phyloP scores from a whole-genome alignment of 1,140 invertebrate species.

The Zaprionus tsacasi region DNA sequence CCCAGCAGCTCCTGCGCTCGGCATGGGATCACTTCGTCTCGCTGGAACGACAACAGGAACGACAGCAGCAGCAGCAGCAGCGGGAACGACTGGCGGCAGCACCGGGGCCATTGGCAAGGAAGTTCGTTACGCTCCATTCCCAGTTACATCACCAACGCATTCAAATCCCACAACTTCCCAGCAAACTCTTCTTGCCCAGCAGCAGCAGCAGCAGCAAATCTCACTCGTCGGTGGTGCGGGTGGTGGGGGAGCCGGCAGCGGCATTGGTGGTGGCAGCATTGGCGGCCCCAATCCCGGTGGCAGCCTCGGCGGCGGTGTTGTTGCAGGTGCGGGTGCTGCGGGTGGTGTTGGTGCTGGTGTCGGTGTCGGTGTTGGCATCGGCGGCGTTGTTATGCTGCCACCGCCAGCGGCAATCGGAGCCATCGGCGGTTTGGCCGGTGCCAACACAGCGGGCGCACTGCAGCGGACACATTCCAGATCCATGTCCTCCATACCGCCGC shows the following conservation, averaged over 20 bases:
- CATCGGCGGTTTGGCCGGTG: constrained; percentile 81
- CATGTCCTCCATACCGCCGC: constrained; percentile 95
- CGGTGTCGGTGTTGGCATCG: constrained; percentile 29
- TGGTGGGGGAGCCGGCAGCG: constrained; percentile 83
- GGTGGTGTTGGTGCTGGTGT: constrained; percentile 43
- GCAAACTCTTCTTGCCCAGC: constrained; percentile 61
- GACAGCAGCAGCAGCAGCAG: neutral
- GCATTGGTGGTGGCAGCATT: constrained; percentile 62
- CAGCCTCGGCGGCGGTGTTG: constrained; percentile 63
- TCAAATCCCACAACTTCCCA: constrained; percentile 84
- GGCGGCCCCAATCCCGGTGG: constrained; percentile 42
- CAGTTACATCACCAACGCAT: constrained; percentile 82
- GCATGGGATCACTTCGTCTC: constrained; percentile 35
- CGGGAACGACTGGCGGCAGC: constrained; percentile 26
- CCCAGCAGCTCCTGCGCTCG: constrained; percentile 38
- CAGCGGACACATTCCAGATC: constrained; percentile 92
- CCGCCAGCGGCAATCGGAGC: constrained; percentile 73
- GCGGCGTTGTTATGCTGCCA: constrained; percentile 54
- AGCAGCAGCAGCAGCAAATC: constrained; percentile 39
- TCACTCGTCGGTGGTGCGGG: constrained; percentile 47
- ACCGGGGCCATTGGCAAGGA: constrained; percentile 84
- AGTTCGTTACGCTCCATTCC: constrained; percentile 86
- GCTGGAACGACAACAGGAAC: constrained; percentile 18
- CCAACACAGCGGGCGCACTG: constrained; percentile 84
- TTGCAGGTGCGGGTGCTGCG: constrained; percentile 42